Conservation (phyloP, 2,797 vertebrate genomes). For the Peromyscus eremicus region DNA sequence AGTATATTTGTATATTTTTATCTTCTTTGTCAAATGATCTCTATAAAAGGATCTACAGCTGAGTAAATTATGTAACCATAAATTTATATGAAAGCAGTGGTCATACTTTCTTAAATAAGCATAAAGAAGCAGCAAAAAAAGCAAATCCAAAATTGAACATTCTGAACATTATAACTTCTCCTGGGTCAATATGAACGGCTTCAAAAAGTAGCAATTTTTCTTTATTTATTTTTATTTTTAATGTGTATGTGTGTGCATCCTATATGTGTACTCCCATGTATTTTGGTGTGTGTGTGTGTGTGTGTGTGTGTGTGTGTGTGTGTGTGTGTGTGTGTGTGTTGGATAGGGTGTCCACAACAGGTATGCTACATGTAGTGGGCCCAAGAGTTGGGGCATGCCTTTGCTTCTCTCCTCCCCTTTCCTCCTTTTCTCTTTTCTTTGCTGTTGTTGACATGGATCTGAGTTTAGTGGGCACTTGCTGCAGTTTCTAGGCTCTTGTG, state of each 20-base stretch:
- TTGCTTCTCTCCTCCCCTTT: background rate
- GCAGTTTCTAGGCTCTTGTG: background rate
- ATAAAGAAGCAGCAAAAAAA: slow-evolving; percentile 15
- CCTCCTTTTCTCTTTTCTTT: too few species aligned
- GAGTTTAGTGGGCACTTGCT: background rate
- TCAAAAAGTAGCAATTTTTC: background rate
- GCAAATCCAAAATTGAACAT: background rate
- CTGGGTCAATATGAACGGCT: background rate
- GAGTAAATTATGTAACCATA: slow-evolving; percentile 43
- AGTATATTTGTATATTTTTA: background rate
- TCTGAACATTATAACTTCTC: background rate
- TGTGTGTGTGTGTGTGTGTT: background rate
- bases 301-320: background rate
- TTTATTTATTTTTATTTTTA: background rate
- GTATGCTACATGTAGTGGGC: too few species aligned
- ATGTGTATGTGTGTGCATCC: too few species aligned
- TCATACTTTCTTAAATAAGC: background rate
- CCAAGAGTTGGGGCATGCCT: too few species aligned
- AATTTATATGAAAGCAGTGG: background rate
- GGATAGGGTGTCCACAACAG: background rate
- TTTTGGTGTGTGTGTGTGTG: background rate
- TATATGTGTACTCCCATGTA: background rate
- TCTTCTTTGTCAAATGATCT: slow-evolving; percentile 36
- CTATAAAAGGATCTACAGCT: background rate
- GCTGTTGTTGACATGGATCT: background rate